Conservation (phyloP, 1,140 invertebrate genomes). For the Orchestia grillus region DNA sequence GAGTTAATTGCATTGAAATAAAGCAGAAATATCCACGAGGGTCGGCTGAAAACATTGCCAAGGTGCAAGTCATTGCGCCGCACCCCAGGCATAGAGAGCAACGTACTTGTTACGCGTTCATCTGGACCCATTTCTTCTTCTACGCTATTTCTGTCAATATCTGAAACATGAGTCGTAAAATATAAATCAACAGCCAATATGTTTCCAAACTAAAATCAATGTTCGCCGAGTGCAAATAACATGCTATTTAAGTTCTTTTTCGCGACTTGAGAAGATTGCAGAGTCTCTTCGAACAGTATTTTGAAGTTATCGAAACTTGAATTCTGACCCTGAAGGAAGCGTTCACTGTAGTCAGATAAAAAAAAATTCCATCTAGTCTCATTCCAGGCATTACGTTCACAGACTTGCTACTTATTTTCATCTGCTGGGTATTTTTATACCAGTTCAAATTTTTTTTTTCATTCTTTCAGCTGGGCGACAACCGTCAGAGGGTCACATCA, state of each 20-base stretch:
- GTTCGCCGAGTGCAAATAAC: background rate
- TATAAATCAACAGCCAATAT: background rate
- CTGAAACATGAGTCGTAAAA: background rate
- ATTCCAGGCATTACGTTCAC: too few species aligned
- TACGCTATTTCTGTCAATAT: background rate
- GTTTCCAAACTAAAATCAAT: background rate
- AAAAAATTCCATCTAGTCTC: too few species aligned
- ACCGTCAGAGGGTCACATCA: background rate
- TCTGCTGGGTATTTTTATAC: too few species aligned
- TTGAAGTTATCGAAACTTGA: background rate
- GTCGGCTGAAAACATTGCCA: background rate
- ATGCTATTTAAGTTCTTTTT: background rate
- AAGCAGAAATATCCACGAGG: background rate
- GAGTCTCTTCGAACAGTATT: background rate
- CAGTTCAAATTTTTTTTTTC: background rate
- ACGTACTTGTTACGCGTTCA: background rate
- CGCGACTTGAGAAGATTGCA: too few species aligned
- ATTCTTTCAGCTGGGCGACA: background rate
- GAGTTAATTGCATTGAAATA: background rate
- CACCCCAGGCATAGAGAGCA: background rate
- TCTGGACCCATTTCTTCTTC: background rate
- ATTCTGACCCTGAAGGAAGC: background rate
- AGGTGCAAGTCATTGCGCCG: background rate
- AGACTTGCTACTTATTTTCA: background rate
- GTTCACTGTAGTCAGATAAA: background rate